A percentile compares a stretch with the other conserved stretches of the same genome.
These are phyloP conservation scores for Tanytarsus gracilentus DNA, from an alignment of 2,888 invertebrate species.

Conservation along the genomic window DNA sequence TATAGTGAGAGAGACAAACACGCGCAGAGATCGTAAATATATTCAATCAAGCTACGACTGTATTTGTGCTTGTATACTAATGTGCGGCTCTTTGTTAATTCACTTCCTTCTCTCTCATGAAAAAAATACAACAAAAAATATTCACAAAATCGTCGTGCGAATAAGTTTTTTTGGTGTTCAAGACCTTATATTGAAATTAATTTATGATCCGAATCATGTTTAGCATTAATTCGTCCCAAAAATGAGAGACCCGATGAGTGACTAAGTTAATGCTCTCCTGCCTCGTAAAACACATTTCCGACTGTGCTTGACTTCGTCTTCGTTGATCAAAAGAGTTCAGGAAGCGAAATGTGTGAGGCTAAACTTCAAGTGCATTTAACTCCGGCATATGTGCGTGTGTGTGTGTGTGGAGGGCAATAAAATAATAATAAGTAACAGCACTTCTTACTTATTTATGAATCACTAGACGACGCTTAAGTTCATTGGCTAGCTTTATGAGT, in stretches of 20 bases:
- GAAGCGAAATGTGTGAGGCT: slow-evolving; percentile 1
- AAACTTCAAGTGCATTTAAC: slow-evolving; percentile 15
- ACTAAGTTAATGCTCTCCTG: background rate
- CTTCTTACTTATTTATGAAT: background rate
- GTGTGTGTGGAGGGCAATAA: background rate
- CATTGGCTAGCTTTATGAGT: too few relatives aligned
- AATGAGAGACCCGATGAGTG: too few relatives aligned
- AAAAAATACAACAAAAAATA: background rate
- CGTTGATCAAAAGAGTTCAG: background rate
- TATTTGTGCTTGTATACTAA: too few relatives aligned
- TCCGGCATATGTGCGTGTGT: background rate
- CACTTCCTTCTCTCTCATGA: slow-evolving; percentile 1
- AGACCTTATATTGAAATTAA: too few relatives aligned
- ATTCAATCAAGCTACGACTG: background rate
- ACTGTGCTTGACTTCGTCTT: background rate
- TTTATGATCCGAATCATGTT: too few relatives aligned
- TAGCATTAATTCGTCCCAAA: too few relatives aligned
- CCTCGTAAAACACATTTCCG: background rate
- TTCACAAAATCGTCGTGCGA: background rate
- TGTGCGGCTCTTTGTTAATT: background rate
- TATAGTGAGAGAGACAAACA: too few relatives aligned
- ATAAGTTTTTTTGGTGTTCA: background rate
- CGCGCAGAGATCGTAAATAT: too few relatives aligned
- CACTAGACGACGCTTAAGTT: background rate
- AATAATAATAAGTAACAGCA: too few relatives aligned